Base-by-base conservation (phyloP, 2,888 invertebrate species). In the Polydrusus cervinus region DNA sequence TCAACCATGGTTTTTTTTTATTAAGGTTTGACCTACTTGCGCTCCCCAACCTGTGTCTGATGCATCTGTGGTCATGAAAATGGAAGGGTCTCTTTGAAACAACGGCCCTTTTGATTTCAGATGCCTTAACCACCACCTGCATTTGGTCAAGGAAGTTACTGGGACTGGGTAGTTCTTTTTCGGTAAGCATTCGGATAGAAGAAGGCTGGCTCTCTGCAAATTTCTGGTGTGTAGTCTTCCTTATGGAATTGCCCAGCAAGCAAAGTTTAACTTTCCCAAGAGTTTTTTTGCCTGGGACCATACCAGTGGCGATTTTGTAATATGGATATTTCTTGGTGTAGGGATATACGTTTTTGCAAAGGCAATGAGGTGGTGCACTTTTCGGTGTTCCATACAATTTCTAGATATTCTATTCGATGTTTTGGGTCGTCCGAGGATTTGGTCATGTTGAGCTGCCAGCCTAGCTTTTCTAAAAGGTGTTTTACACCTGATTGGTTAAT, bases 201-300 rank as follows among this genome's bases (percentile, higher is more conserved):
- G 11, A 11, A 43, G 43, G 47, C 18, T 5, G 8, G 40, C 40
- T 61, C 43, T 65, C 16, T 65, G 65, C n/a, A 65, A 16, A n/a
- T 18, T 11, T 20, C 65, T 43, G 45, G 13, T 14, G 16, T 49
- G 47, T 14, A 78, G 68, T 16, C 78, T 71, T 13, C 76, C 76
- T 20, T 71, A 45, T 0, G 77, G 78, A 11, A 77, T 61, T 16
- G 57, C 67, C 40, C 77, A 71, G 25, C 65, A 43, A 11, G 74
- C 78, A 60, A 75, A 77, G 60, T 72, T 75, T 13, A 78, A 38
- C 25, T 71, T 78, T 40, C 75, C 75, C 34, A 77, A 34, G 34
- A 77, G 16, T 60, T 64, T 61, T 45, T 72, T 75, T 6, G 70
- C 70, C 43, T n/a, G 13, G 3, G n/a, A 7, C 65, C 45, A 65